A percentile compares a stretch with the other conserved stretches of the same genome.
Evolutionary conservation across 2,888 invertebrate species (phyloP).

Genomic region (Parapristionchus giblindavisi): DNA sequence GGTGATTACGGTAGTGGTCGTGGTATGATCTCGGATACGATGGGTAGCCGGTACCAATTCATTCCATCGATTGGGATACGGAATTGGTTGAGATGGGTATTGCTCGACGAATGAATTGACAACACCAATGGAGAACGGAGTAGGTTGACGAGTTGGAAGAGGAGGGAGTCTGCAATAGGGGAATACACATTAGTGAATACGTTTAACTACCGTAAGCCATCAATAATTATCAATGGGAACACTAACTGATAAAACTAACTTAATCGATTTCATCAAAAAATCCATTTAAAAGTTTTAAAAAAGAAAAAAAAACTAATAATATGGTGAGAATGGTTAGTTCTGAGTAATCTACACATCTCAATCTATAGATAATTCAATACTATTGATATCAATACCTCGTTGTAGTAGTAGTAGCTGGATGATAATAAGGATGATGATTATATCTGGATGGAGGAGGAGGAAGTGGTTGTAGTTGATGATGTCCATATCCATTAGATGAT

Average conservation of each 20-base stretch:
- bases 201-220: not conserved
- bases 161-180: too few species aligned
- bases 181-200: too few species aligned
- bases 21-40: not conserved
- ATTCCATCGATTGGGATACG: slow-evolving; percentile 26
- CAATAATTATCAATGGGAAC: not conserved
- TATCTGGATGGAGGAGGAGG: not conserved
- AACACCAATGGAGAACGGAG: slow-evolving; percentile 26
- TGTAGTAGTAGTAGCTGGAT: not conserved
- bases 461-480: not conserved
- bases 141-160: slow-evolving; percentile 23
- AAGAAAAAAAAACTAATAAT: not conserved
- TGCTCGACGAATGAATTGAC: slow-evolving; percentile 29
- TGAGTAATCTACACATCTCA: too few species aligned
- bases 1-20: not conserved
- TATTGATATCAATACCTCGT: too few species aligned
- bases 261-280: too few species aligned
- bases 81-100: slow-evolving; percentile 1
- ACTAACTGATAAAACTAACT: too few species aligned
- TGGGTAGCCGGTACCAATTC: not conserved
- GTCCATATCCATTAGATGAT: too few species aligned
- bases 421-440: not conserved
- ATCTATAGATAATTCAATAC: too few species aligned
- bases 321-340: too few species aligned
- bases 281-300: too few species aligned